These are phyloP conservation scores for Petrocephalus microphthalmus DNA, from an alignment of 2,113 vertebrate genomes.

Conservation along the genomic window DNA sequence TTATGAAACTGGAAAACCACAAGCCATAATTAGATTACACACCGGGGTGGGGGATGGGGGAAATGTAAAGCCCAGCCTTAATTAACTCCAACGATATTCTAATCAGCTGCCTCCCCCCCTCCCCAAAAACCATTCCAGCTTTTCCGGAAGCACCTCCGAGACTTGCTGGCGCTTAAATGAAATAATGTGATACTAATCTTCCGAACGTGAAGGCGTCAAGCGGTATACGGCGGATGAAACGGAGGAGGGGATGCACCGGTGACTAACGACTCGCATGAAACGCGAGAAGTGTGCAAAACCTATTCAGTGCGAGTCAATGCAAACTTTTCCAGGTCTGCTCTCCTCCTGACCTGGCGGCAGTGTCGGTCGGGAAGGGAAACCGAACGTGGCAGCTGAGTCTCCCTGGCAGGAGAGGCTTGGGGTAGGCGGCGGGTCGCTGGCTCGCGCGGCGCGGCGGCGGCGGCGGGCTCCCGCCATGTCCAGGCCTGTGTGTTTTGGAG, in stretches of 20 bases:
- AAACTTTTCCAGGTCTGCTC: neutral
- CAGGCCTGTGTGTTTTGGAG: neutral
- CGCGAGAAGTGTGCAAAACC: constrained; percentile 28
- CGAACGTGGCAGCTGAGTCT: neutral
- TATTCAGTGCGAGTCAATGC: constrained; percentile 2
- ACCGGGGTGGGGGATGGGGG: constrained; percentile 39
- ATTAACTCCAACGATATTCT: constrained; percentile 65
- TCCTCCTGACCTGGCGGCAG: neutral
- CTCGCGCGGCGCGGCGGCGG: neutral
- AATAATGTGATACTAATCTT: constrained; percentile 55
- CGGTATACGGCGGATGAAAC: constrained; percentile 23
- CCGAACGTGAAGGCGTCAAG: constrained; percentile 33
- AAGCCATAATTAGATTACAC: constrained; percentile 60
- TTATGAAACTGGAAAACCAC: constrained; percentile 53
- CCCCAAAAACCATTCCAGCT: constrained; percentile 45
- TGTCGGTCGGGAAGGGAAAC: neutral
- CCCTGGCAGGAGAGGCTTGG: neutral
- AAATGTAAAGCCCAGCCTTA: constrained; percentile 34
- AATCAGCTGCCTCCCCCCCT: constrained; percentile 50
- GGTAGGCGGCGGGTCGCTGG: neutral
- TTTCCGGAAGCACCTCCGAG: constrained; percentile 43
- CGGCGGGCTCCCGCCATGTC: too few relatives aligned
- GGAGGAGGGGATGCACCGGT: constrained; percentile 27
- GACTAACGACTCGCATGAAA: constrained; percentile 33
- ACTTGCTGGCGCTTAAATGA: constrained; percentile 46